Base-by-base conservation (phyloP, 2,113 vertebrate species). In the Notarius lentiginosus region DNA sequence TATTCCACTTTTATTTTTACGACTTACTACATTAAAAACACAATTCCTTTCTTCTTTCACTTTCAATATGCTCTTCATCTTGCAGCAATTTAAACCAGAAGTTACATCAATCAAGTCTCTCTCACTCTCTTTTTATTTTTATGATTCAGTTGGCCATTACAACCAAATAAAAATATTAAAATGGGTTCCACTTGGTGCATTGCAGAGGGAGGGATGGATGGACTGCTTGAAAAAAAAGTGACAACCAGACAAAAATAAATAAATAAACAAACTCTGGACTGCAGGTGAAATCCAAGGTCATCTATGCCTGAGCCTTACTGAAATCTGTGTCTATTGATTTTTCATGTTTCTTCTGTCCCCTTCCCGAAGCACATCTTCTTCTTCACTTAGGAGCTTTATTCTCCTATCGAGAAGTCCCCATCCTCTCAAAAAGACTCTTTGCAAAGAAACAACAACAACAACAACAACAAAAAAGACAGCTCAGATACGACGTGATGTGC, bases 281-380 rank as follows among this genome's bases (percentile, higher is more conserved):
- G 70, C 85, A 82, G 84, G 83, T 75, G 84, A 88, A 85, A 87
- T 53, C 73, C 89, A 88, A 90, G 87, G 87, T 85, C 89, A 87
- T 47, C 7, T 34, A 75, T 61, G 58, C 56, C 56, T 84, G 65
- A 79, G 58, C 56, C 56, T 84, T 73, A 79, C 34, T 87, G 85
- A 87, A 86, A 83, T 84, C 79, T 77, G 73, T 80, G 51, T 18
- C 55, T 79, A 89, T 90, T 87, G 87, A 87, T 90, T 87, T 87
- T 87, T 75, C 34, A 72, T 30, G 53, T 82, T 87, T 86, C 72
- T 80, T 82, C 76, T 82, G 79, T 87, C 20, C 30, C 72, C 30
- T 24, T 55, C 56, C 56, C 8, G 24, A 81, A 85, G 60, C 70
- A 61, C 53, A 85, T 85, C 84, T 88, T 70, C 73, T 82, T 84